These are phyloP conservation scores for Halocynthia aurantium DNA, from an alignment of 23 tunicate species.

Conservation along the genomic window DNA sequence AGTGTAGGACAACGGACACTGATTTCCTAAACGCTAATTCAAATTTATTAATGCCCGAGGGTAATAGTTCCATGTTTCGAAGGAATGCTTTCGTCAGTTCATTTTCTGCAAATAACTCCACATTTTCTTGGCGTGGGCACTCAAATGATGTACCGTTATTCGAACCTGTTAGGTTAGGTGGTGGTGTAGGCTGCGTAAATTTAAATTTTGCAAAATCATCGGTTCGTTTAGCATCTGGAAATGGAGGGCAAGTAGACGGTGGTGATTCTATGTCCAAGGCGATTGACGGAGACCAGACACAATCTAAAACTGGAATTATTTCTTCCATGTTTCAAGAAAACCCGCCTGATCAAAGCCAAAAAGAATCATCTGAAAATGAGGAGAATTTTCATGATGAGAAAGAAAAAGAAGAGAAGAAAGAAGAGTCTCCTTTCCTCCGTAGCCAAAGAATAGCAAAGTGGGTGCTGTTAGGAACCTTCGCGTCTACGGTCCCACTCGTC, in stretches of 20 bases:
- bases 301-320: constrained; percentile 5
- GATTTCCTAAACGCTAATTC: not conserved
- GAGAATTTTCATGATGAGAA: not conserved
- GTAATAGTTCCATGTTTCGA: too few species aligned
- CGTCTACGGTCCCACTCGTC: constrained; percentile 48
- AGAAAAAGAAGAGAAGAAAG: constrained; percentile 1
- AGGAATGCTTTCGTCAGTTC: too few species aligned
- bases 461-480: constrained; percentile 56
- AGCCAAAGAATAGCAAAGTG: constrained; percentile 83
- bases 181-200: too few species aligned
- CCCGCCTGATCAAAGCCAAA: not conserved
- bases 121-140: too few species aligned
- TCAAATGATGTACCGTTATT: not conserved
- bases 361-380: not conserved
- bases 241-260: too few species aligned
- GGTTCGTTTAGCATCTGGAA: too few species aligned
- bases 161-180: not conserved
- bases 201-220: too few species aligned
- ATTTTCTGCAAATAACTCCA: too few species aligned
- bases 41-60: not conserved
- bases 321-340: constrained; percentile 18
- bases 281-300: not conserved
- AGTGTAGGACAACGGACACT: not conserved
- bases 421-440: constrained; percentile 60
- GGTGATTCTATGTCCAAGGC: too few species aligned